phyloP scores from a whole-genome alignment of 2,888 invertebrate species.

The Drosophila multiciliata region DNA sequence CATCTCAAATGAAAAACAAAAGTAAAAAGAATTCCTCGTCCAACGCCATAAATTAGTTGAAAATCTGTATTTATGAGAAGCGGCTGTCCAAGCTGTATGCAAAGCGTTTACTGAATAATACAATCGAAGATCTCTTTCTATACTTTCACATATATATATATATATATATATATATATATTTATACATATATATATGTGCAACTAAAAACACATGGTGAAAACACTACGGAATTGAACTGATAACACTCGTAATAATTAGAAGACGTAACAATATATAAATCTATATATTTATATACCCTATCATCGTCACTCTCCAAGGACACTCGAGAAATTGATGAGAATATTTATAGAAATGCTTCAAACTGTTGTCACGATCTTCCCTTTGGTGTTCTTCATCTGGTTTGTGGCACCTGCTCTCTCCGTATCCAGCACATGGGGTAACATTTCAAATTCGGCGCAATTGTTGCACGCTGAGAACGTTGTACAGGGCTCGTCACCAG shows the following conservation, averaged over 20 bases:
- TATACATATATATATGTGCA: not conserved
- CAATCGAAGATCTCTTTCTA: slow-evolving; percentile 24
- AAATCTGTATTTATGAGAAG: slow-evolving; percentile 66
- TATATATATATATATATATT: slow-evolving; percentile 17
- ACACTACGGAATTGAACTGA: slow-evolving; percentile 41
- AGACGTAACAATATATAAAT: slow-evolving; percentile 5
- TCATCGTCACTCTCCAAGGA: slow-evolving; percentile 17
- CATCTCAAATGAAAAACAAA: slow-evolving; percentile 35
- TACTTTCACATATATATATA: slow-evolving; percentile 24
- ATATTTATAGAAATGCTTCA: slow-evolving; percentile 26
- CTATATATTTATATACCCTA: not conserved
- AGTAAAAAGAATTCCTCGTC: slow-evolving; percentile 24
- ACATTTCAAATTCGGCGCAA: slow-evolving; percentile 81
- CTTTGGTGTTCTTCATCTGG: slow-evolving; percentile 51
- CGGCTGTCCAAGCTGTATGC: slow-evolving; percentile 32
- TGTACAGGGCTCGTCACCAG: slow-evolving; percentile 77
- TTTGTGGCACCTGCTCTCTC: slow-evolving; percentile 67
- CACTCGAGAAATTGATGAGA: slow-evolving; percentile 3
- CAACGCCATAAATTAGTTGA: slow-evolving; percentile 72
- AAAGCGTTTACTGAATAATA: slow-evolving; percentile 25
- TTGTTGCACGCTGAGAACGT: slow-evolving; percentile 81
- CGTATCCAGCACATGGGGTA: slow-evolving; percentile 83
- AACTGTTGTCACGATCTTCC: slow-evolving; percentile 29
- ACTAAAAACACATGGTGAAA: slow-evolving; percentile 26
- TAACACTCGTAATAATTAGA: slow-evolving; percentile 32